phyloP scores from a whole-genome alignment of 2,888 invertebrate genomes.

The Leucophenga montana region DNA sequence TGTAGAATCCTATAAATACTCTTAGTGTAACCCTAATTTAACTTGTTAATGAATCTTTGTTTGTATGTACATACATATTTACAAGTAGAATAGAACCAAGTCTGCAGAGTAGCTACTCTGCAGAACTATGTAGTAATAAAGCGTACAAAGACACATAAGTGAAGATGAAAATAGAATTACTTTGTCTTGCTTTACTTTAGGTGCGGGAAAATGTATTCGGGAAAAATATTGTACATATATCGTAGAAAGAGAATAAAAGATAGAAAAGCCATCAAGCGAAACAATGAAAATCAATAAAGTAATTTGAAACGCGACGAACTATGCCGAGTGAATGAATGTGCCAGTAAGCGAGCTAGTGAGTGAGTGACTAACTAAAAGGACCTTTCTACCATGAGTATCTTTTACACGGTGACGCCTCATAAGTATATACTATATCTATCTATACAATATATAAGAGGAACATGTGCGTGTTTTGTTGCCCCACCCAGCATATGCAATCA shows the following conservation, averaged over 20 bases:
- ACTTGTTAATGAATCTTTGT: too few relatives aligned
- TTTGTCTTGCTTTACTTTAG: neutral
- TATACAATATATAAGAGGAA: too few relatives aligned
- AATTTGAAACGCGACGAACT: constrained; percentile 60
- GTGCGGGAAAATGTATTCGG: neutral
- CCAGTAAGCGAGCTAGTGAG: neutral
- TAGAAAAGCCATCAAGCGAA: constrained; percentile 41
- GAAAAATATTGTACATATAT: neutral
- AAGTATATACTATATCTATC: too few relatives aligned
- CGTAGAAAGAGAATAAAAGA: too few relatives aligned
- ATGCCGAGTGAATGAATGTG: neutral
- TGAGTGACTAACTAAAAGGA: constrained; percentile 1
- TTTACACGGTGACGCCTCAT: too few relatives aligned
- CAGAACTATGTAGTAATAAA: neutral
- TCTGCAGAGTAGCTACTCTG: too few relatives aligned
- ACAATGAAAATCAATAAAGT: constrained; percentile 63
- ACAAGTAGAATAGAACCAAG: too few relatives aligned
- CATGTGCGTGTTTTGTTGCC: too few relatives aligned
- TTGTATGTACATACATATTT: too few relatives aligned
- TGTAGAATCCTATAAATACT: too few relatives aligned
- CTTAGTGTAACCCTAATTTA: too few relatives aligned
- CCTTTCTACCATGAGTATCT: neutral
- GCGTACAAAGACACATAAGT: neutral
- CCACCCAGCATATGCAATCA: too few relatives aligned
- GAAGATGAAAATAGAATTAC: constrained; percentile 2